A percentile compares a stretch with the other conserved stretches of the same genome.
Evolutionary conservation across 2,797 vertebrate species (phyloP).

Genomic region (Lepidocolaptes lacrymiger): DNA sequence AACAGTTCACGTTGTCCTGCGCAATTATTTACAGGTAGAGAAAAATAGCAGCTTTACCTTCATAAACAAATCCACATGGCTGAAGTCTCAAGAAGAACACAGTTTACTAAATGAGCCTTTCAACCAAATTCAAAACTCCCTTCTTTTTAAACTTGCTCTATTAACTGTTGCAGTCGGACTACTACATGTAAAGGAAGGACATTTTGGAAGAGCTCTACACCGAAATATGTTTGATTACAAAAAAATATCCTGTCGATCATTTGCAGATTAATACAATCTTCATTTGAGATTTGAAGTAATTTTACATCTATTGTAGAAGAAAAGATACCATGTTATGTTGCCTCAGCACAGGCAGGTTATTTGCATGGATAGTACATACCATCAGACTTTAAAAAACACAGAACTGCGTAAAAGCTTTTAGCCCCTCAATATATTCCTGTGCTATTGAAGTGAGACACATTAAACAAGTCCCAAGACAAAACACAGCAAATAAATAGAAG

Average conservation of each 20-base stretch:
- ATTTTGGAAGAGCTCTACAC: not conserved
- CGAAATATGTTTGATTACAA: not conserved
- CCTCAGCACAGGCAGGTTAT: not conserved
- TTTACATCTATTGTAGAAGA: not conserved
- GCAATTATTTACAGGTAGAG: constrained; percentile 44
- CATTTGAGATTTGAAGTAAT: not conserved
- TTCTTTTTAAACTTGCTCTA: not conserved
- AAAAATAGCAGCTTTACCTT: constrained; percentile 11
- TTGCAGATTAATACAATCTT: not conserved
- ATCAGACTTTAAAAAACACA: not conserved
- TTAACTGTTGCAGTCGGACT: not conserved
- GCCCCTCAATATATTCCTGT: not conserved
- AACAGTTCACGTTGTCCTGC: constrained; percentile 21
- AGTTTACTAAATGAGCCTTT: not conserved
- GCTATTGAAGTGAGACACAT: not conserved
- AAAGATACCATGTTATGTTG: not conserved
- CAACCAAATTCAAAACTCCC: not conserved
- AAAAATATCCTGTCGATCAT: not conserved
- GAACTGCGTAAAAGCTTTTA: not conserved
- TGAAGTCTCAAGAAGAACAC: not conserved
- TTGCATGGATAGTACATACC: not conserved
- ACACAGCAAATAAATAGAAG: not conserved
- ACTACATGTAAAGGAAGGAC: not conserved
- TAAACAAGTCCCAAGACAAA: not conserved
- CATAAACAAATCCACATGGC: not conserved